A percentile compares a stretch with the other conserved stretches of the same genome.
These are phyloP conservation scores for Chelon labrosus DNA, from an alignment of 2,797 vertebrate species.

Conservation along the genomic window DNA sequence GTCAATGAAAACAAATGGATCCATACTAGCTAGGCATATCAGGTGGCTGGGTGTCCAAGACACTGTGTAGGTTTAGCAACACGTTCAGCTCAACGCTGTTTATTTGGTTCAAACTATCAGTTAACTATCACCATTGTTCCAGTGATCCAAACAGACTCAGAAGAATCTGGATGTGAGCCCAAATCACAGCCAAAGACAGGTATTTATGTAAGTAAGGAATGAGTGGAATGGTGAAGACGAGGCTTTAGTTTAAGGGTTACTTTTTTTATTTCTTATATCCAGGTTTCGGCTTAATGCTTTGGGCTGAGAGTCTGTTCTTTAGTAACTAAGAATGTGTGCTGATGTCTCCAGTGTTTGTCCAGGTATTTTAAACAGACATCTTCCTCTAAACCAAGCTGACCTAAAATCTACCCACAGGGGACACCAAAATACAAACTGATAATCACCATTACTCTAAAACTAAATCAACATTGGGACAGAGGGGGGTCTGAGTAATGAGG, in stretches of 20 bases:
- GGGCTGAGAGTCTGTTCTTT: not conserved
- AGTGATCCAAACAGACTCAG: not conserved
- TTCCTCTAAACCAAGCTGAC: slow-evolving; percentile 16
- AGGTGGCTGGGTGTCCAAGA: not conserved
- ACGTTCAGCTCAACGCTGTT: not conserved
- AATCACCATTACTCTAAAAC: slow-evolving; percentile 37
- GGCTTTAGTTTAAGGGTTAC: not conserved
- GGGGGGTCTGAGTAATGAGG: slow-evolving; percentile 58
- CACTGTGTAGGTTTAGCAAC: not conserved
- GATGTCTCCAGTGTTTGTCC: not conserved
- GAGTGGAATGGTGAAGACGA: not conserved
- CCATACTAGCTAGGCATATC: slow-evolving; percentile 15
- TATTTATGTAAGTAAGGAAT: not conserved
- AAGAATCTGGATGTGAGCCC: not conserved
- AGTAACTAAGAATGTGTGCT: not conserved
- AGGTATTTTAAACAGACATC: slow-evolving; percentile 19
- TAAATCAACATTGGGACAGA: slow-evolving; percentile 32
- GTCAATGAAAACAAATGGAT: slow-evolving; percentile 2
- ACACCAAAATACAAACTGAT: slow-evolving; percentile 42
- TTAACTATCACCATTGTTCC: not conserved
- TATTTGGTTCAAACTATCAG: not conserved
- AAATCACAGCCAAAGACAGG: not conserved
- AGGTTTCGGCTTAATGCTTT: not conserved
- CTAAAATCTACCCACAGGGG: slow-evolving; percentile 1
- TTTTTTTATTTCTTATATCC: not conserved